Conservation (phyloP, 2,113 vertebrate genomes). For the Gopherus evgoodei region DNA sequence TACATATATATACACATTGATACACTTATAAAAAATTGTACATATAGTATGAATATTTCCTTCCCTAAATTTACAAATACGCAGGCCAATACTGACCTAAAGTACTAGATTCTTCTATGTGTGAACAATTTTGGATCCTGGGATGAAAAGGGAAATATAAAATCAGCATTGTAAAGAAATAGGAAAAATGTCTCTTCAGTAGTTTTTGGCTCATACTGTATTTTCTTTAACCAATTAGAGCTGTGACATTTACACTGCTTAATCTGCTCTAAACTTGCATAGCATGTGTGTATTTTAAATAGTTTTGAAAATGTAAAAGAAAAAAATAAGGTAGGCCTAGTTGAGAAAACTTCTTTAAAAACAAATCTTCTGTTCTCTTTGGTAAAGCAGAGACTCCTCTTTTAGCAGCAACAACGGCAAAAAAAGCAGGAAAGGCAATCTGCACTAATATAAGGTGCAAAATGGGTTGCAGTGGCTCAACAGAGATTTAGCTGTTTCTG, state of each 20-base stretch:
- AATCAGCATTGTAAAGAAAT: not conserved
- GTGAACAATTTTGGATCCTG: not conserved
- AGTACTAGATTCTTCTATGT: not conserved
- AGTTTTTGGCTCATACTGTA: not conserved
- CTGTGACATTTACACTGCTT: not conserved
- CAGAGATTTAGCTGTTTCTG: constrained; percentile 52
- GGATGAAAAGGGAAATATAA: not conserved
- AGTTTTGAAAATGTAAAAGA: constrained; percentile 27
- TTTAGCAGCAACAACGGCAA: constrained; percentile 36
- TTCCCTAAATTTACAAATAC: not conserved
- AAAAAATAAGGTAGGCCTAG: not conserved
- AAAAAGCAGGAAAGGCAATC: not conserved
- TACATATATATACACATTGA: not conserved
- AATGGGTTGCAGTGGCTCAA: constrained; percentile 50
- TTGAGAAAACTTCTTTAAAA: constrained; percentile 30
- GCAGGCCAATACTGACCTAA: not conserved
- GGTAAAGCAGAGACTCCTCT: constrained; percentile 24
- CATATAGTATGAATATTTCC: not conserved
- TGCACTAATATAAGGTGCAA: constrained; percentile 40
- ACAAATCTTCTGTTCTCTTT: constrained; percentile 19
- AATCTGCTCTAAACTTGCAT: not conserved
- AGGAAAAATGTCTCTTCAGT: not conserved
- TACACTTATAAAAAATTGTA: not conserved
- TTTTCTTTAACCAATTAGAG: constrained; percentile 6
- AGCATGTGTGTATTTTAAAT: constrained; percentile 22